Evolutionary conservation across 1,140 invertebrate species (phyloP).

Genomic region (Galleria mellonella): DNA sequence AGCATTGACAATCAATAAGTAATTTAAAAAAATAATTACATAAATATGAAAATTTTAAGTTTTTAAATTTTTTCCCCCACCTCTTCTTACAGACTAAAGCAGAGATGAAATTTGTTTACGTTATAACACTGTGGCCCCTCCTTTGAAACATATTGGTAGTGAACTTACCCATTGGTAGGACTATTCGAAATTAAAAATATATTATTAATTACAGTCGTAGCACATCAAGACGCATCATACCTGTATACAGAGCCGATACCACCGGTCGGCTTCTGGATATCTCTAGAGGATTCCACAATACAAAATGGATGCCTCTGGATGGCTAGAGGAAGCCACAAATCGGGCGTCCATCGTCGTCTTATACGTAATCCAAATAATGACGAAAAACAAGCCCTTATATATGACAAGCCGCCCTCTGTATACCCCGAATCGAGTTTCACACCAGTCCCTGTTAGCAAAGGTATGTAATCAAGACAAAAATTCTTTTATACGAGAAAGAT

Average conservation of each 20-base stretch:
- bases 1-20: too few relatives aligned
- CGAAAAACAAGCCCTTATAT: conserved; percentile 77
- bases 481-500: conserved; percentile 9
- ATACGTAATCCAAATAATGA: conserved; percentile 81
- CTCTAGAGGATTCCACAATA: conserved; percentile 91
- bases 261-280: conserved; percentile 94
- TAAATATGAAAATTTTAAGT: too few relatives aligned
- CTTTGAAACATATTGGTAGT: too few relatives aligned
- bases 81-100: too few relatives aligned
- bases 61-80: too few relatives aligned
- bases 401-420: conserved; percentile 78
- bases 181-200: background rate
- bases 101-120: too few relatives aligned
- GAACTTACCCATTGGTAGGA: too few relatives aligned
- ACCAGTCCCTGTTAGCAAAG: conserved; percentile 78
- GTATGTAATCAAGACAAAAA: conserved; percentile 16
- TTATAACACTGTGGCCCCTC: too few relatives aligned
- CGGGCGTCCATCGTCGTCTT: conserved; percentile 82
- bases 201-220: conserved; percentile 75
- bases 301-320: conserved; percentile 98
- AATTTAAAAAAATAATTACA: too few relatives aligned
- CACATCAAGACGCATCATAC: conserved; percentile 93
- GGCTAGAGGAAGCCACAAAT: conserved; percentile 91
- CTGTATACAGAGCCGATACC: conserved; percentile 86
- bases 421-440: conserved; percentile 87